Evolutionary conservation across 2,888 invertebrate genomes (phyloP).

Genomic region (Prosapia bicincta): DNA sequence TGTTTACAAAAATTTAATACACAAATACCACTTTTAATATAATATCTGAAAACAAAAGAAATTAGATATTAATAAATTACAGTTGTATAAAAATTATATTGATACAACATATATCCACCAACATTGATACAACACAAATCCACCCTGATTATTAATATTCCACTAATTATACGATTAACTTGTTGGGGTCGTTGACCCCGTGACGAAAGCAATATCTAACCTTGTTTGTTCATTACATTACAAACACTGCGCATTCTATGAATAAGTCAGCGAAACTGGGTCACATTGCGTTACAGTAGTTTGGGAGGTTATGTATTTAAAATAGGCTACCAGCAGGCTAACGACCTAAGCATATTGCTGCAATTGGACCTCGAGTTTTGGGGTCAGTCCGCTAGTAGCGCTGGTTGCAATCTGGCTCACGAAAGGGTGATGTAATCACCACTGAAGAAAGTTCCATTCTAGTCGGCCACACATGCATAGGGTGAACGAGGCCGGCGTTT

Average conservation of each 20-base stretch:
- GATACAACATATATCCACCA: too few species aligned
- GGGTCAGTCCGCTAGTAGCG: neutral
- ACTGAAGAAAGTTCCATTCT: neutral
- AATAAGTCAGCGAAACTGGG: neutral
- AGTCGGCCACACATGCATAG: neutral
- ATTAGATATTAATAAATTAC: too few species aligned
- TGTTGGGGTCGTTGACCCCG: too few species aligned
- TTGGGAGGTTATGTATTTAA: conserved; percentile 2
- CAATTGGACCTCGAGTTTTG: neutral
- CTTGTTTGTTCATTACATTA: neutral
- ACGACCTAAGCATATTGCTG: neutral
- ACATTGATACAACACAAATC: too few species aligned
- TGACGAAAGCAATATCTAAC: neutral
- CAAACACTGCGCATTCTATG: neutral
- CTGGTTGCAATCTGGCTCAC: neutral
- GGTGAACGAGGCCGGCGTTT: neutral
- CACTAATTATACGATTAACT: too few species aligned
- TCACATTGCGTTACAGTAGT: neutral
- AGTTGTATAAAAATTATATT: too few species aligned
- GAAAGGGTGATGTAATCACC: neutral
- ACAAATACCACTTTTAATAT: too few species aligned
- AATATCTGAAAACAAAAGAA: too few species aligned
- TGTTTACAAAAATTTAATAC: too few species aligned
- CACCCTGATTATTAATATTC: too few species aligned
- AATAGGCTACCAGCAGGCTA: neutral